Conservation (phyloP, 2,888 invertebrate genomes). For the Ptycholaimellus sp. region DNA sequence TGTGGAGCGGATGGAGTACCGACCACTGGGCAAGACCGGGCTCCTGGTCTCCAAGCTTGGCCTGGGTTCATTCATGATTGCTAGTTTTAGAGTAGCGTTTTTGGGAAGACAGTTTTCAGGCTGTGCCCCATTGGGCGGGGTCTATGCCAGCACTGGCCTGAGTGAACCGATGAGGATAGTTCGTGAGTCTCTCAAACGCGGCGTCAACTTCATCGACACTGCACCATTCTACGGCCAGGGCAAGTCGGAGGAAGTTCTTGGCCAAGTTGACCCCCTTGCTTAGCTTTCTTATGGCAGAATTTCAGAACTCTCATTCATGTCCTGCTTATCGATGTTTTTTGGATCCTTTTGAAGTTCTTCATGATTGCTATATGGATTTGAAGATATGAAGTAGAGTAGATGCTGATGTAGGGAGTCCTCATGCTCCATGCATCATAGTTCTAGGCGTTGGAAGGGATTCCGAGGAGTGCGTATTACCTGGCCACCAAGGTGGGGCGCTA, state of each 20-base stretch:
- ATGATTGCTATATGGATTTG: no score
- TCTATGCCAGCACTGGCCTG: conserved; percentile 32
- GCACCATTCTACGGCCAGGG: conserved; percentile 79
- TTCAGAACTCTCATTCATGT: no score
- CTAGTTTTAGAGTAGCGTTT: neutral
- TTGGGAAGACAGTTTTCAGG: conserved; percentile 8
- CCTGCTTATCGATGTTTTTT: no score
- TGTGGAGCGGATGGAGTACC: conserved; percentile 13
- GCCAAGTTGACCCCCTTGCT: conserved; percentile 36
- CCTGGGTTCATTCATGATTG: conserved; percentile 9
- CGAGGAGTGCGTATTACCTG: conserved; percentile 56
- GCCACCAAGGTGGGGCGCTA: conserved; percentile 76
- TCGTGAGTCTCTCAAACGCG: conserved; percentile 44
- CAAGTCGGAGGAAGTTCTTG: conserved; percentile 52
- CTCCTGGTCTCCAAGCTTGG: conserved; percentile 14
- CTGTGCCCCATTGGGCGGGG: conserved; percentile 15
- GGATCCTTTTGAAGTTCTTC: no score
- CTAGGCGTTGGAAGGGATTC: conserved; percentile 47
- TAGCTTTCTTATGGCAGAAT: no score
- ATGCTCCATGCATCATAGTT: no score
- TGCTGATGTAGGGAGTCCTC: no score
- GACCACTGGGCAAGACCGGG: conserved; percentile 37
- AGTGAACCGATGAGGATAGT: conserved; percentile 45
- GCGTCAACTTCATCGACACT: conserved; percentile 74
- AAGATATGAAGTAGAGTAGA: no score